Evolutionary conservation across 2,113 vertebrate species (phyloP).

Genomic region (Mirza zaza): DNA sequence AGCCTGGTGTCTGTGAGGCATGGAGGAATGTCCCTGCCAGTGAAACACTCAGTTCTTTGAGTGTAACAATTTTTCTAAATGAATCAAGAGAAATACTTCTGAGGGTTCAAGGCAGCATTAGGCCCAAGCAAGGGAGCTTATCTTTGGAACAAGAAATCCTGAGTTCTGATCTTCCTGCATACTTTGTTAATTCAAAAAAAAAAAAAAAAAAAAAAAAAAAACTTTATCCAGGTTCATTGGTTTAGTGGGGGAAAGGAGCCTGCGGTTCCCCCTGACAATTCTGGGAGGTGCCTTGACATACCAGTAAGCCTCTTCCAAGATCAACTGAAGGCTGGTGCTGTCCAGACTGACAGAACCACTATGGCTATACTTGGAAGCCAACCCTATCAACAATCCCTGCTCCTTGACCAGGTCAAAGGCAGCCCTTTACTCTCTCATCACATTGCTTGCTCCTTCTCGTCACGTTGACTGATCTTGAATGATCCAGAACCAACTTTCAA

Average conservation of each 20-base stretch:
- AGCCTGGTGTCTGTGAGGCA: background rate
- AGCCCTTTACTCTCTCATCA: slow-evolving; percentile 85
- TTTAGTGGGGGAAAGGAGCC: background rate
- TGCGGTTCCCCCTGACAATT: slow-evolving; percentile 29
- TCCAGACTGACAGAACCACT: slow-evolving; percentile 81
- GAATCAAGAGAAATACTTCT: background rate
- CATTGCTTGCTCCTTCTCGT: slow-evolving; percentile 85
- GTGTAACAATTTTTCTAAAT: background rate
- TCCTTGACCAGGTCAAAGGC: slow-evolving; percentile 83
- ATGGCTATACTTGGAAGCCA: slow-evolving; percentile 83
- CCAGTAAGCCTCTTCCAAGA: slow-evolving; percentile 80
- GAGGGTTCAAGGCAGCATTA: background rate
- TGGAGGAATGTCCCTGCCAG: background rate
- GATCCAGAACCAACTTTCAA: slow-evolving; percentile 70
- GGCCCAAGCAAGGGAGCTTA: background rate
- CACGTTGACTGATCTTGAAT: slow-evolving; percentile 87
- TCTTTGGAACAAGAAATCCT: background rate
- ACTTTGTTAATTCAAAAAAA: background rate
- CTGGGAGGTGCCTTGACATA: slow-evolving; percentile 55
- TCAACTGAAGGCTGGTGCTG: slow-evolving; percentile 84
- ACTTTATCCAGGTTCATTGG: background rate
- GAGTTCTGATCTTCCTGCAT: background rate
- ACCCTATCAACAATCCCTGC: slow-evolving; percentile 85
- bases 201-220: background rate
- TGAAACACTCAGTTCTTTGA: background rate